Evolutionary conservation across 2,797 vertebrate genomes (phyloP).

Genomic region (Gymnothorax javanicus): DNA sequence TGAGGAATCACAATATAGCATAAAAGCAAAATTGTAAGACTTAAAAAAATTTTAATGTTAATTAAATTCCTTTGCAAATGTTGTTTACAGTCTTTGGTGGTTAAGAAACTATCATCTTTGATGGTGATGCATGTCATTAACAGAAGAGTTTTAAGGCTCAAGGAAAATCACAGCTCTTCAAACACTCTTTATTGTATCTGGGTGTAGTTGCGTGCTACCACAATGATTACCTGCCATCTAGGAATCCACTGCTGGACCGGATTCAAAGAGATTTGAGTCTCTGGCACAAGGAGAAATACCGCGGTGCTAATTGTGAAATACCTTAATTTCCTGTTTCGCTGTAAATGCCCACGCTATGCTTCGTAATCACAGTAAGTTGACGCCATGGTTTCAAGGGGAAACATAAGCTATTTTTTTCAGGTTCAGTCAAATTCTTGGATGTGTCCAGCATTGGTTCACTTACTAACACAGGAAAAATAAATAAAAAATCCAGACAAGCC

Average conservation of each 20-base stretch:
- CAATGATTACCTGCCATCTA: background rate
- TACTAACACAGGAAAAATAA: background rate
- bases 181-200: background rate
- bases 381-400: background rate
- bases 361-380: constrained; percentile 6
- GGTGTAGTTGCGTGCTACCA: background rate
- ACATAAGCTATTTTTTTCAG: background rate
- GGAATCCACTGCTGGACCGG: background rate
- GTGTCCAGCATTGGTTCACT: background rate
- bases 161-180: background rate
- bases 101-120: background rate
- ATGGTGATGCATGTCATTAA: background rate
- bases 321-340: background rate
- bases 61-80: background rate
- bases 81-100: background rate
- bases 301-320: constrained; percentile 18
- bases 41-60: background rate
- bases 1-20: background rate
- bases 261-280: background rate
- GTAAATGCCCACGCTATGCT: background rate
- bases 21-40: background rate
- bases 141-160: background rate
- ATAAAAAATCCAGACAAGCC: background rate
- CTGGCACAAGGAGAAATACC: background rate
- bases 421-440: background rate